phyloP scores from a whole-genome alignment of 2,797 vertebrate genomes.

The Chromobotia macracanthus region DNA sequence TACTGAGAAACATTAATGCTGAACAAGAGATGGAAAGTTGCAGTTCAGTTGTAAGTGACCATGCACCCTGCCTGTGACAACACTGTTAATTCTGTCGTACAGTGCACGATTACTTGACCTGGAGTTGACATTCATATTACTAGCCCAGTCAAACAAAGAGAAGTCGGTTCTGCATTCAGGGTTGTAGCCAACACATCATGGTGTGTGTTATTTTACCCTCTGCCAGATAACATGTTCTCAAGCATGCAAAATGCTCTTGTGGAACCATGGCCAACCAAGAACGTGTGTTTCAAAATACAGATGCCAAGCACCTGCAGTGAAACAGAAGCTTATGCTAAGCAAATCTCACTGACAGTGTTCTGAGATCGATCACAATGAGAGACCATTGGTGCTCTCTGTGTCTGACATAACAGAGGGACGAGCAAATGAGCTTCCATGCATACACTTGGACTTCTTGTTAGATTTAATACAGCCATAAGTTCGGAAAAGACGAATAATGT shows the following conservation, averaged over 20 bases:
- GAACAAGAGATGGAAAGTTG: constrained; percentile 1
- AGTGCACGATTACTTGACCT: background rate
- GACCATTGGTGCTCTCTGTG: constrained; percentile 72
- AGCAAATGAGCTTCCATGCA: constrained; percentile 55
- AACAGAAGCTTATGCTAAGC: background rate
- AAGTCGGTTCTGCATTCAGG: background rate
- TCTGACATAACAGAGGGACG: constrained; percentile 75
- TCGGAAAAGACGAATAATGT: constrained; percentile 71
- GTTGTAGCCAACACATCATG: background rate
- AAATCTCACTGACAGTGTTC: background rate
- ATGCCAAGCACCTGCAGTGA: constrained; percentile 19
- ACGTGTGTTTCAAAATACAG: constrained; percentile 11
- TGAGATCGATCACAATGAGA: constrained; percentile 69
- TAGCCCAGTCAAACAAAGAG: constrained; percentile 16
- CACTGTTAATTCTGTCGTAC: background rate
- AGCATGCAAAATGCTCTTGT: background rate
- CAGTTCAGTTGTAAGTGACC: background rate
- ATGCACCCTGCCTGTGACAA: background rate
- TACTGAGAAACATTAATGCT: constrained; percentile 35
- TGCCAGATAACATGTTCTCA: background rate
- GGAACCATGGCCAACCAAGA: background rate
- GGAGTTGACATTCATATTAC: constrained; percentile 16
- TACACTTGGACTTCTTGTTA: constrained; percentile 59
- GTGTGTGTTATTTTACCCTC: constrained; percentile 3
- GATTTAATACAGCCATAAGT: constrained; percentile 47